Evolutionary conservation across 2,888 invertebrate genomes (phyloP), one percentile per base, ranked within the genome.

Genomic region (Himalopsyche tibetana): DNA sequence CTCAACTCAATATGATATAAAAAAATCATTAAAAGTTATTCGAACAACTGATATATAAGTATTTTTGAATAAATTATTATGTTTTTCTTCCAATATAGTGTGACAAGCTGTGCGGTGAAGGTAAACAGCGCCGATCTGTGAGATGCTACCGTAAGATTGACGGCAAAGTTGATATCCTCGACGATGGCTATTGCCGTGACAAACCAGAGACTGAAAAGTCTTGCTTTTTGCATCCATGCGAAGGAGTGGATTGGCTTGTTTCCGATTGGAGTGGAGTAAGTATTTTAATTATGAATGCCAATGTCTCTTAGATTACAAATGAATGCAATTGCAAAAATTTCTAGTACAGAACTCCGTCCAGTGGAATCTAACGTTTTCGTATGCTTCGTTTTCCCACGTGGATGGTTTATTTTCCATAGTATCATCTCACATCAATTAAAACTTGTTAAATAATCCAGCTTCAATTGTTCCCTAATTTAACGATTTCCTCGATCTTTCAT

Each of bases 191-290:
- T 79, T 96, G 96, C 88, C 96, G 94, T 74, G 94, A 95, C 89
- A 96, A 96, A 90, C 98, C 98, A 0, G 94, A 94, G 74, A 91
- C 92, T 0, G 95, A 96, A 89, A 94, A 95, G 90, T 88, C 92
- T 17, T 99, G 99, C 90, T 94, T 95, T 89, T 89, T 97, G 90
- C 93, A 96, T 82, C 97, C 98, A 0, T 99, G 98, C 90, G 97
- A 96, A 87, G 98, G 98, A 6, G 95, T 98, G 12, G 98, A 98
- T 91, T 99, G 98, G 98, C 95, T 98, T 83, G 92, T 95, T 9
- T 95, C 97, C 0, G 95, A 96, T 74, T 99, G 98, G 98, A 95
- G 95, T 89, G 97, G 98, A 89, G 98, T 98, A 92, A 95, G 95
- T 92, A 36, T 40, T 63, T 45, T 12, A 1, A 38, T 74, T 74